Evolutionary conservation across 1,140 invertebrate genomes (phyloP), one percentile per base, ranked within the genome.

Genomic region (Sesamia nonagrioides): DNA sequence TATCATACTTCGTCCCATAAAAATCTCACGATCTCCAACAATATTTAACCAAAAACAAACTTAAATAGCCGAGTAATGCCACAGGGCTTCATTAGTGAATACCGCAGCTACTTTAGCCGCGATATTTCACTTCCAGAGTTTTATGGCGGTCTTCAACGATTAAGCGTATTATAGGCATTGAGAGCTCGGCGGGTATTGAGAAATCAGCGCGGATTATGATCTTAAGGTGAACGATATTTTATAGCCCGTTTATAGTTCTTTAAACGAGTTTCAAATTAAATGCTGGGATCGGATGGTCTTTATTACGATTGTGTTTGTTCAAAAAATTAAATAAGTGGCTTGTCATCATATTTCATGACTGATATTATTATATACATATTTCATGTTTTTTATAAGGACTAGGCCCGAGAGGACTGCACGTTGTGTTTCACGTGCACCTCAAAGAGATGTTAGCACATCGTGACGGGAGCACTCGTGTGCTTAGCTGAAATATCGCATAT

Each of bases 141-240:
- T 69, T 50, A 69, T 69, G 66, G 66, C 50, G 66, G 66, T 48
- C 40, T 69, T 48, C 8, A 69, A 50, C 42, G 42, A 69, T 69
- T n/a, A 69, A 48, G 45, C 40, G 40, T 48, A 69, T 69, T 69
- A 69, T 69, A 42, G 66, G 54, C 8, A 13, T 21, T 17, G 6
- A 40, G 6, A 61, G 4, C 35, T 11, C 56, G 9, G 60, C 60
- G 5, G 6, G 42, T 50, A 69, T 69, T 69, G 21, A 50, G 66
- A 69, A 69, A 50, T 69, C 66, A 69, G 50, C 42, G 42, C 42
- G 66, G 66, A 69, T 69, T 69, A 69, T 69, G 42, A 69, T 69
- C 66, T 69, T 33, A 9, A n/a, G 21, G 11, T 42, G 42, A 50
- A n/a, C 35, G 13, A 61, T 61, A 61, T 61, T 37, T 61, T 61